Percentiles rank a stretch among this genome's conserved stretches.
phyloP scores from a whole-genome alignment of 30 jellyfish, hydroid and myxozoan genomes.

The Aurelia aurita complex sp. Pacific region DNA sequence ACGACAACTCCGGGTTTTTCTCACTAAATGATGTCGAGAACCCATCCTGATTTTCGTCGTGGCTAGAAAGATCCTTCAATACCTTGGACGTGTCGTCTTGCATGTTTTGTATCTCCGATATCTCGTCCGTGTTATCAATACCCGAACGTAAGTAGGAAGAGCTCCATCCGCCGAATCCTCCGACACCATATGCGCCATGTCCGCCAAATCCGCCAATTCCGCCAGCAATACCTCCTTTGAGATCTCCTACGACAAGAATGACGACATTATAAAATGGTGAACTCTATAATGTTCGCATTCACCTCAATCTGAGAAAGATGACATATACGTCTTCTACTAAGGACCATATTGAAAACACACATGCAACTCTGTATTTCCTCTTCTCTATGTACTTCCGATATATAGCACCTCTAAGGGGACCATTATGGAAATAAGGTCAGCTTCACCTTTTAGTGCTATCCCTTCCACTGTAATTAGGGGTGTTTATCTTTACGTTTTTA shows the following conservation, averaged over 20 bases:
- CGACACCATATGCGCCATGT: not conserved
- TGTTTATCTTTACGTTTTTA: too few species aligned
- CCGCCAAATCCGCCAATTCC: slow-evolving; percentile 3
- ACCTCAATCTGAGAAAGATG: too few species aligned
- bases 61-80: slow-evolving; percentile 21
- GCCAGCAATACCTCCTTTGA: slow-evolving; percentile 33
- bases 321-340: too few species aligned
- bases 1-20: slow-evolving; percentile 19
- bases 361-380: too few species aligned
- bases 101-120: slow-evolving; percentile 9
- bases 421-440: too few species aligned
- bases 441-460: too few species aligned
- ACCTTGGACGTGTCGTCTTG: slow-evolving; percentile 54
- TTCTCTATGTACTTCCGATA: too few species aligned
- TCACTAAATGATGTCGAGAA: slow-evolving; percentile 29
- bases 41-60: slow-evolving; percentile 30
- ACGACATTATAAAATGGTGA: not conserved
- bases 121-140: slow-evolving; percentile 1
- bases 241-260: slow-evolving; percentile 11
- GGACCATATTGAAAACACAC: too few species aligned
- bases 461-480: too few species aligned
- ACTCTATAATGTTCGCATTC: too few species aligned
- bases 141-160: slow-evolving; percentile 13
- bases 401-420: too few species aligned
- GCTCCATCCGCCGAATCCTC: slow-evolving; percentile 41